Percentiles rank a stretch among this genome's conserved stretches.
Conservation (phyloP, 2,113 vertebrate species). For the Maccullochella peelii region DNA sequence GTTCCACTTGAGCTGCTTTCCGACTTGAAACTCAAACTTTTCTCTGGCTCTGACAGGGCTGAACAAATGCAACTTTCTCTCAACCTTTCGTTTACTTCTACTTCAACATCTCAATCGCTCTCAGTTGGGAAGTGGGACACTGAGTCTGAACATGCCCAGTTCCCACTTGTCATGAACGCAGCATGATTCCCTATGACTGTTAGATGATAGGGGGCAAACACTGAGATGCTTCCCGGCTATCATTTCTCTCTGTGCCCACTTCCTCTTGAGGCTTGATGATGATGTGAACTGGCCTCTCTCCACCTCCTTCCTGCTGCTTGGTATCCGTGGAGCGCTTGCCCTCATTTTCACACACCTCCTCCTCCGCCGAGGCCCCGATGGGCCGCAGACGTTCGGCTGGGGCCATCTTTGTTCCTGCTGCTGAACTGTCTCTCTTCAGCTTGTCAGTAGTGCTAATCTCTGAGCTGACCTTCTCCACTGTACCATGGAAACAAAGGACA, state of each 20-base stretch:
- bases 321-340: slow-evolving; percentile 51
- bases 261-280: slow-evolving; percentile 79
- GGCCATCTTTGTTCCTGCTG: slow-evolving; percentile 57
- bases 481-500: slow-evolving; percentile 27
- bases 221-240: slow-evolving; percentile 61
- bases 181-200: slow-evolving; percentile 2
- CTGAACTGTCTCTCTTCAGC: slow-evolving; percentile 70
- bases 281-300: slow-evolving; percentile 81
- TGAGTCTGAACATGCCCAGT: slow-evolving; percentile 17
- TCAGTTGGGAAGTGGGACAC: background rate
- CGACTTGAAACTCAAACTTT: background rate
- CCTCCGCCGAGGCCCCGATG: slow-evolving; percentile 81
- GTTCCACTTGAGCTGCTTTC: background rate
- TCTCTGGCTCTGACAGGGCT: background rate
- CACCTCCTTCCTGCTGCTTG: slow-evolving; percentile 56
- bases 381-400: slow-evolving; percentile 79
- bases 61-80: slow-evolving; percentile 21
- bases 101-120: background rate
- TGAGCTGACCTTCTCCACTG: slow-evolving; percentile 65
- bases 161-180: slow-evolving; percentile 33
- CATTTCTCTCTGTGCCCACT: slow-evolving; percentile 55
- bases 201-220: slow-evolving; percentile 74
- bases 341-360: slow-evolving; percentile 71
- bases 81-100: background rate
- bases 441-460: slow-evolving; percentile 64